Evolutionary conservation across 2,797 vertebrate species (phyloP).

Genomic region (Lacerta agilis): DNA sequence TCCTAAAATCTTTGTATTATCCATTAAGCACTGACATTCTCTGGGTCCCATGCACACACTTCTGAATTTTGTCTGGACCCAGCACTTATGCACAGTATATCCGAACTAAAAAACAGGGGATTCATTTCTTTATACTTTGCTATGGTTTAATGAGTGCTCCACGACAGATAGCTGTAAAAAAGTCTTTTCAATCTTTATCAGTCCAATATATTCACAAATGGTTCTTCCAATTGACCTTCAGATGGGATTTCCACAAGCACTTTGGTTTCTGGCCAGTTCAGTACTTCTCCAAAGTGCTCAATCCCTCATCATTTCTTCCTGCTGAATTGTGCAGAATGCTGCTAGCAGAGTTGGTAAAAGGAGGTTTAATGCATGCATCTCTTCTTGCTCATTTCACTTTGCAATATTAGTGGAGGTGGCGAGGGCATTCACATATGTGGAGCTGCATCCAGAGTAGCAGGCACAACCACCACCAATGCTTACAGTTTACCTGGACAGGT

Average conservation of each 20-base stretch:
- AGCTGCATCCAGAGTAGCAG: too few relatives aligned
- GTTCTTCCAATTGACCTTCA: conserved; percentile 48
- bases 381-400: neutral
- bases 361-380: neutral
- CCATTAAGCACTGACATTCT: neutral
- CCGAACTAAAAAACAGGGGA: neutral
- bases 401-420: neutral
- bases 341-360: neutral
- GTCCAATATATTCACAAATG: conserved; percentile 16
- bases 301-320: conserved; percentile 27
- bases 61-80: conserved; percentile 7
- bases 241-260: conserved; percentile 11
- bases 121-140: conserved; percentile 32
- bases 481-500: too few relatives aligned
- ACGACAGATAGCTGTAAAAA: conserved; percentile 33
- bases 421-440: too few relatives aligned
- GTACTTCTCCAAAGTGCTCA: conserved; percentile 11
- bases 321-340: neutral
- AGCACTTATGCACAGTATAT: neutral
- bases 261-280: conserved; percentile 27
- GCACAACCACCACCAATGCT: too few relatives aligned
- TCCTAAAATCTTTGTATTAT: neutral
- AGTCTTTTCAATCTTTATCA: conserved; percentile 20
- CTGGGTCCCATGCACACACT: neutral
- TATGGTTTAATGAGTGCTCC: conserved; percentile 40